Conservation (phyloP, 2,888 invertebrate species). For the Tipula helvola region DNA sequence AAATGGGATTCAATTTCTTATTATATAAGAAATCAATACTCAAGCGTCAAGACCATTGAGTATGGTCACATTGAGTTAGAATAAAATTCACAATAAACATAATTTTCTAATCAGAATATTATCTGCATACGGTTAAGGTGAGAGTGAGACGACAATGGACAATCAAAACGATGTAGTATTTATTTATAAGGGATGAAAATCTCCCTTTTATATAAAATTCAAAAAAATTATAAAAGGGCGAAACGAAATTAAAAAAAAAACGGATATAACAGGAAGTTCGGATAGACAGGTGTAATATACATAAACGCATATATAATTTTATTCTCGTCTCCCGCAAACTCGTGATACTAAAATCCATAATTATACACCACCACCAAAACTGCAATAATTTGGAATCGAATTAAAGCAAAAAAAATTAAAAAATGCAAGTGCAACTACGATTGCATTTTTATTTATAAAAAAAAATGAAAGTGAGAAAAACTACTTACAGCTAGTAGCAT, state of each 20-base stretch:
- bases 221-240: not conserved
- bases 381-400: not conserved
- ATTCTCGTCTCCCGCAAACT: not conserved
- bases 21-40: not conserved
- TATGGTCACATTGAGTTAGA: not conserved
- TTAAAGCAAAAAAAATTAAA: not conserved
- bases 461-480: constrained; percentile 9
- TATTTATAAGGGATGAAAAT: not conserved
- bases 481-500: not conserved
- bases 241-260: not conserved
- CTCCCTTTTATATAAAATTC: not conserved
- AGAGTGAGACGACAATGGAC: not conserved
- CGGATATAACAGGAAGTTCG: not conserved
- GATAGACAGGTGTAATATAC: constrained; percentile 6
- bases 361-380: not conserved
- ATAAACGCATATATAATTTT: not conserved
- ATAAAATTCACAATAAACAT: not conserved
- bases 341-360: not conserved
- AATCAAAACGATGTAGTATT: not conserved
- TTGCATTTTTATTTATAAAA: not conserved
- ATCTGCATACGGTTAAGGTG: not conserved
- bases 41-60: not conserved
- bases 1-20: not conserved
- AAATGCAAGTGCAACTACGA: not conserved
- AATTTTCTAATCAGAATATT: not conserved